Conservation (phyloP, 1,140 invertebrate genomes). For the Ostrea denselamellosa region DNA sequence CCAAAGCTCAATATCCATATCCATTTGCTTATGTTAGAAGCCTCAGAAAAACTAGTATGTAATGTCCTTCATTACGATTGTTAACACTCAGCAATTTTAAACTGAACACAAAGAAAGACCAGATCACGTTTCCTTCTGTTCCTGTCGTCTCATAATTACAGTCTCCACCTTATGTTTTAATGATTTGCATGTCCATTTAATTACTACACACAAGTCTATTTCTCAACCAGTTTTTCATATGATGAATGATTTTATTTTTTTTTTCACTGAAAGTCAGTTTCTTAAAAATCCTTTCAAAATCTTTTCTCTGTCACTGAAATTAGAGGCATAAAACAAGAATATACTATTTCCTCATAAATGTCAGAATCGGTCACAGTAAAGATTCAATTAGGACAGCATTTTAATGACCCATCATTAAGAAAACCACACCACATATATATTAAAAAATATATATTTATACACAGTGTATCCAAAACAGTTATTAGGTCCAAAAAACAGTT, state of each 20-base stretch:
- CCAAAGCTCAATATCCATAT: slow-evolving; percentile 23
- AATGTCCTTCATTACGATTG: background rate
- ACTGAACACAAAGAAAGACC: background rate
- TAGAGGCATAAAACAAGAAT: no score
- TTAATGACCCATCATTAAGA: background rate
- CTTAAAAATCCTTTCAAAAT: background rate
- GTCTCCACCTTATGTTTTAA: background rate
- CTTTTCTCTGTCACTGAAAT: background rate
- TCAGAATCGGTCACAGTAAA: background rate
- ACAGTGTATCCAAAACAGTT: background rate
- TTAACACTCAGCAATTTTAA: background rate
- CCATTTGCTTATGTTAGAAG: background rate
- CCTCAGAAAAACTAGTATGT: background rate
- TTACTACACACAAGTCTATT: background rate
- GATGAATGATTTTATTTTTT: background rate
- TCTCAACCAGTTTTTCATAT: background rate
- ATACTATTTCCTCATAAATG: background rate
- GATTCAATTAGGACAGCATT: background rate
- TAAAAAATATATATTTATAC: background rate
- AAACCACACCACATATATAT: background rate
- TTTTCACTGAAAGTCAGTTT: background rate
- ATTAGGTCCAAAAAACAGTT: no score
- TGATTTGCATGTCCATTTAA: background rate
- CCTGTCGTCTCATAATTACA: background rate
- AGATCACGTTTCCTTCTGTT: background rate